Evolutionary conservation across 92 coral and sea anemone genomes (phyloP), one percentile per base, ranked within the genome.

Genomic region (Siderastrea radians): DNA sequence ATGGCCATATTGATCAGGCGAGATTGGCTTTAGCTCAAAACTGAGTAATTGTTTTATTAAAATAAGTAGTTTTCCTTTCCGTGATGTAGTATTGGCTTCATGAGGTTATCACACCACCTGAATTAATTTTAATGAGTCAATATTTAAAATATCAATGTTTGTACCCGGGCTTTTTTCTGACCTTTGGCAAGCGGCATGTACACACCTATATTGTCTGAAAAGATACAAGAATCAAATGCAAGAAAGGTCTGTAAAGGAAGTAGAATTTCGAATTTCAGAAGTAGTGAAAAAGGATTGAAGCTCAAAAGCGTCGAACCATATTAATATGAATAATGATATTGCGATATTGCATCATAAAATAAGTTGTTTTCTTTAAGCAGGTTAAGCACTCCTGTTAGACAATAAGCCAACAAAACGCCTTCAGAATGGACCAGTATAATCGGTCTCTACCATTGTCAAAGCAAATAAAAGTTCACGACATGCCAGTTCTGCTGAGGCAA

Each of bases 291-390:
- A 45, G 44, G 6, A 14, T 13, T 57, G 7, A 79, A 14, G 68
- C 49, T 49, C 58, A 61, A 51, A 74, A 5, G 12, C 84, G 52
- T 26, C 84, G 51, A 65, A 7, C 61, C 61, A 49, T 6, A 2
- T 10, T 14, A 77, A 38, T 17, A 53, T 7, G 9, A 66, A 12
- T 6, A 47, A 46, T 14, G 13, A 44, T 70, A 10, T 1, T 44
- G 64, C 11, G 61, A 80, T 65, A 80, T 66, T 80, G 84, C 84
- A 80, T 65, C 73, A 64, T 14, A 51, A 65, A 67, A 80, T 67
- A 65, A 80, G 84, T 53, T 79, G 81, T 61, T 67, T 67, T 67
- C 72, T 38, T 61, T 67, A 7, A 67, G 72, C 49, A 6, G 49
- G 74, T 67, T 49, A 51, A 64, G 74, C 49, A 80, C 84, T 5